These are phyloP conservation scores for Sclerurus mexicanus DNA, from an alignment of 2,113 vertebrate species.

Conservation along the genomic window DNA sequence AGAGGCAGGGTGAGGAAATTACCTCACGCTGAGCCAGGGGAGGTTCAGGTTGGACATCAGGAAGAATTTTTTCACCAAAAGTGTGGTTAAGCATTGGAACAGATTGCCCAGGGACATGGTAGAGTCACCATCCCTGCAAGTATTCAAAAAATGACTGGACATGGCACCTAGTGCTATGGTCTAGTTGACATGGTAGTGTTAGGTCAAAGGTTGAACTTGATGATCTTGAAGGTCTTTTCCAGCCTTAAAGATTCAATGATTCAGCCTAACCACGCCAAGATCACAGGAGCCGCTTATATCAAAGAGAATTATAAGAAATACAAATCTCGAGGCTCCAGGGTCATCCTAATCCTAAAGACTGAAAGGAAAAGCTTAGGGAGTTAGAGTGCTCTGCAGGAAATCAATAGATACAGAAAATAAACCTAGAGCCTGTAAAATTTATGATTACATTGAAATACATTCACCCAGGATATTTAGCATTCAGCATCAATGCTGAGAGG, in stretches of 20 bases:
- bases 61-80: not conserved
- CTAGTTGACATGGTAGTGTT: not conserved
- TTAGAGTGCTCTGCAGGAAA: not conserved
- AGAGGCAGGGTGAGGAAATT: rapidly evolving
- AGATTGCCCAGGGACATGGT: not conserved
- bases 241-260: not conserved
- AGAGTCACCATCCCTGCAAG: not conserved
- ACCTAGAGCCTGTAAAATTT: not conserved
- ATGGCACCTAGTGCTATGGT: not conserved
- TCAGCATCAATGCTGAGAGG: not conserved
- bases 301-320: not conserved
- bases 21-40: not conserved
- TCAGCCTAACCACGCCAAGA: not conserved
- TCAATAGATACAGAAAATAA: not conserved
- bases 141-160: not conserved
- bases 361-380: not conserved
- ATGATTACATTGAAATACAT: not conserved
- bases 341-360: not conserved
- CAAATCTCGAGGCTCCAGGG: not conserved
- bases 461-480: not conserved
- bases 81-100: not conserved
- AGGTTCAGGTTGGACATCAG: not conserved
- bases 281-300: not conserved
- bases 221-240: not conserved
- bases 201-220: not conserved